These are phyloP conservation scores for Mormyrops boulengeri DNA, from an alignment of 2,797 vertebrate genomes.

Conservation along the genomic window DNA sequence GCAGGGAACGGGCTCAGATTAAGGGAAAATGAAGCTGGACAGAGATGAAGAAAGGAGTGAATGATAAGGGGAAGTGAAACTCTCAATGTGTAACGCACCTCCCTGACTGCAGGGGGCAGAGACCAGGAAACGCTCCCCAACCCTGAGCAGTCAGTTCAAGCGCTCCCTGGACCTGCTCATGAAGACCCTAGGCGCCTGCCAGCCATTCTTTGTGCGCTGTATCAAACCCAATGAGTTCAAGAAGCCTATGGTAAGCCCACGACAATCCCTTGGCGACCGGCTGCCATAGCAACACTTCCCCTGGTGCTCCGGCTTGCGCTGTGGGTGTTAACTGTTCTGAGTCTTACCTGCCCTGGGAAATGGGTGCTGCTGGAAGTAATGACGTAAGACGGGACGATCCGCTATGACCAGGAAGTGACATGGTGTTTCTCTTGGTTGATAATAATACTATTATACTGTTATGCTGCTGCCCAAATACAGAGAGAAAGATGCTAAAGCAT, in stretches of 20 bases:
- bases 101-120: conserved; percentile 70
- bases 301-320: background rate
- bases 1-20: background rate
- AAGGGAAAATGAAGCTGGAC: background rate
- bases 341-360: background rate
- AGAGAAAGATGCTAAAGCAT: background rate
- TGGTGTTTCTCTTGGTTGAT: background rate
- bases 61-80: background rate
- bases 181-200: conserved; percentile 85
- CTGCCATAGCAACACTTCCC: background rate
- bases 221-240: conserved; percentile 96
- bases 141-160: conserved; percentile 97
- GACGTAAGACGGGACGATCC: background rate
- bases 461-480: background rate
- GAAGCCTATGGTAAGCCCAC: conserved; percentile 82
- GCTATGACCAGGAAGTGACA: background rate
- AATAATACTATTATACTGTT: background rate
- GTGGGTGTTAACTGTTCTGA: background rate
- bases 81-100: background rate
- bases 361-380: background rate
- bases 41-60: background rate
- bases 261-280: background rate
- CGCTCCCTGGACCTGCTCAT: conserved; percentile 94
- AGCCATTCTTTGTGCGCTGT: conserved; percentile 96
- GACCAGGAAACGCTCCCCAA: conserved; percentile 94